Evolutionary conservation across 2,888 invertebrate genomes (phyloP).

Genomic region (Pyrochroa serraticornis): DNA sequence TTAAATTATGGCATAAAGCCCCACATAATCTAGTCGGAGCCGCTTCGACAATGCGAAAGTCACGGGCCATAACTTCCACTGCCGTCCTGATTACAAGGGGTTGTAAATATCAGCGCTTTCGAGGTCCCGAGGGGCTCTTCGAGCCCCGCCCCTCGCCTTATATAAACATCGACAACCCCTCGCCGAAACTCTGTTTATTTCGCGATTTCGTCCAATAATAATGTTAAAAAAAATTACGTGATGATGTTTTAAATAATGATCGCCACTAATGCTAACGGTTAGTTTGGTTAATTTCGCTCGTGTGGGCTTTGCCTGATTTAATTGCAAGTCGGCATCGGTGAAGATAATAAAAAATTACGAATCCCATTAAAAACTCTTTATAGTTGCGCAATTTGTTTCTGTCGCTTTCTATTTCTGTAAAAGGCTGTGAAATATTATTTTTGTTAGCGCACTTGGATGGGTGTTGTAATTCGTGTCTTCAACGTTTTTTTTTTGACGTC

Average conservation of each 20-base stretch:
- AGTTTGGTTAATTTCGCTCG: not conserved
- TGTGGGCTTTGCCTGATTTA: conserved; percentile 2
- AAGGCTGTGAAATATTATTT: conserved; percentile 18
- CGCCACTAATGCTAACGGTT: conserved; percentile 26
- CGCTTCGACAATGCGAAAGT: conserved; percentile 44
- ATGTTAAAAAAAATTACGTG: not conserved
- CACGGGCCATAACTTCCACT: conserved; percentile 55
- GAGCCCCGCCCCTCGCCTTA: conserved; percentile 26
- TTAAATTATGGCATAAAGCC: conserved; percentile 40
- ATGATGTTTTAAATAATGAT: conserved; percentile 21
- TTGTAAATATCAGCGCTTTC: conserved; percentile 74
- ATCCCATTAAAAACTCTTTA: conserved; percentile 19
- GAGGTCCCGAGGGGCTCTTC: conserved; percentile 59
- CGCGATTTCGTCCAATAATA: not conserved
- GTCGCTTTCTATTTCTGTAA: conserved; percentile 29
- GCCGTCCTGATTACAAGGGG: conserved; percentile 57
- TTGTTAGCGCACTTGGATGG: not conserved
- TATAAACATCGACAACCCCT: conserved; percentile 26
- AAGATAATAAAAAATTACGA: conserved; percentile 13
- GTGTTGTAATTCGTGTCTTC: conserved; percentile 1
- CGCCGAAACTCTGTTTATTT: not conserved
- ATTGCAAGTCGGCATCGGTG: not conserved
- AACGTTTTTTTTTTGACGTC: not conserved
- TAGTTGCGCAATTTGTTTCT: conserved; percentile 14
- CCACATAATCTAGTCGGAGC: conserved; percentile 46